Evolutionary conservation across 2,113 vertebrate species (phyloP).

Genomic region (Prietella phreatophila): DNA sequence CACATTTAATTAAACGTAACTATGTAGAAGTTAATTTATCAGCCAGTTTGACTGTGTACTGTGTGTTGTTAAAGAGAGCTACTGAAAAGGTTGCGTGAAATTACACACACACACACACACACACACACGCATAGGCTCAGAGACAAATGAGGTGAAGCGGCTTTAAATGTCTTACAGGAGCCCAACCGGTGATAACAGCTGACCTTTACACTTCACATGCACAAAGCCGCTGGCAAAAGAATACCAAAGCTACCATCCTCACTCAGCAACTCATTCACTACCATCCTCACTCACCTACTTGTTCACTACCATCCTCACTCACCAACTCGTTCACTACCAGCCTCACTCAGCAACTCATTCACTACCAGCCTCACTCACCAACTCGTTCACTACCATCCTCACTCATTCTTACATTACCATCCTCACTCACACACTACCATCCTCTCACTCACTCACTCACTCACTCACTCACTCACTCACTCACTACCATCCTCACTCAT

Average conservation of each 20-base stretch:
- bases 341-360: too few relatives aligned
- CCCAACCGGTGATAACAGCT: constrained; percentile 26
- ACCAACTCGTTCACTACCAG: background rate
- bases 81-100: constrained; percentile 40
- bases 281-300: too few relatives aligned
- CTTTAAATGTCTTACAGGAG: constrained; percentile 37
- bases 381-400: background rate
- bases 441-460: background rate
- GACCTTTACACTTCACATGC: constrained; percentile 35
- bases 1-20: background rate
- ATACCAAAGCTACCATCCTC: too few relatives aligned
- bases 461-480: background rate
- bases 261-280: background rate
- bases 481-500: background rate
- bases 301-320: too few relatives aligned
- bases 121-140: background rate
- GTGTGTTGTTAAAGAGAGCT: constrained; percentile 17
- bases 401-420: too few relatives aligned
- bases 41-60: background rate
- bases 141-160: constrained; percentile 39
- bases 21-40: background rate
- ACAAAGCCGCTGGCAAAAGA: background rate
- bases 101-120: constrained; percentile 16
- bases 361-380: too few relatives aligned
- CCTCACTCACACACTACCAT: background rate